Percentiles rank a stretch among this genome's conserved stretches.
phyloP scores from a whole-genome alignment of 2,797 vertebrate species.

The Argya squamiceps region DNA sequence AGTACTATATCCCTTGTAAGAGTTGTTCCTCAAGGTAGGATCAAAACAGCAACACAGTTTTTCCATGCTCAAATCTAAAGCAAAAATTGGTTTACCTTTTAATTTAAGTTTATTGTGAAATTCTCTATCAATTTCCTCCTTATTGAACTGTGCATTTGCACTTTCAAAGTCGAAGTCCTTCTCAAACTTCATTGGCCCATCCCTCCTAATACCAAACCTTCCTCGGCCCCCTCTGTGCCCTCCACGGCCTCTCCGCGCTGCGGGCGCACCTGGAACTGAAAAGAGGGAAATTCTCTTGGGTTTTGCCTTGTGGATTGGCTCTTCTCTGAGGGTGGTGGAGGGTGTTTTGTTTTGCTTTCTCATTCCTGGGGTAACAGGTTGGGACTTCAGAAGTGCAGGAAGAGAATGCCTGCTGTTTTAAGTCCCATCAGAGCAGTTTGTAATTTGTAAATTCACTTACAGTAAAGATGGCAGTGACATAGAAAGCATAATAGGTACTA shows the following conservation, averaged over 20 bases:
- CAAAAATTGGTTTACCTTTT: constrained; percentile 83
- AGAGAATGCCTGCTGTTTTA: not conserved
- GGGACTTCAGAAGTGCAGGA: not conserved
- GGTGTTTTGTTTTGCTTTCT: not conserved
- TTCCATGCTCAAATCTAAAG: not conserved
- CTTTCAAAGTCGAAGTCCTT: constrained; percentile 99
- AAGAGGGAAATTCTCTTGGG: not conserved
- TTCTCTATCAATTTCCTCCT: constrained; percentile 96
- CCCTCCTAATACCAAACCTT: constrained; percentile 87
- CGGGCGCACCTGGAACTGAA: constrained; percentile 72
- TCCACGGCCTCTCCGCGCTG: constrained; percentile 82
- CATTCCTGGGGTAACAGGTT: not conserved
- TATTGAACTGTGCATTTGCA: constrained; percentile 97
- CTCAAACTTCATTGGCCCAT: constrained; percentile 96
- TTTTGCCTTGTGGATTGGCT: not conserved
- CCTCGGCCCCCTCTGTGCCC: constrained; percentile 91
- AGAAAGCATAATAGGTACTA: not conserved
- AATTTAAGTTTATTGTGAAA: constrained; percentile 97
- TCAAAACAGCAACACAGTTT: not conserved
- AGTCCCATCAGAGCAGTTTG: not conserved
- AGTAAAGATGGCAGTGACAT: not conserved
- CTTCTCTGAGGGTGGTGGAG: not conserved
- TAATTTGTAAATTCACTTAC: not conserved
- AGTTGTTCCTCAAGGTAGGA: not conserved
- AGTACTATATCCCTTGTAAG: not conserved